Evolutionary conservation across 2,797 vertebrate species (phyloP).

Genomic region (Oreonectes daqikongensis): DNA sequence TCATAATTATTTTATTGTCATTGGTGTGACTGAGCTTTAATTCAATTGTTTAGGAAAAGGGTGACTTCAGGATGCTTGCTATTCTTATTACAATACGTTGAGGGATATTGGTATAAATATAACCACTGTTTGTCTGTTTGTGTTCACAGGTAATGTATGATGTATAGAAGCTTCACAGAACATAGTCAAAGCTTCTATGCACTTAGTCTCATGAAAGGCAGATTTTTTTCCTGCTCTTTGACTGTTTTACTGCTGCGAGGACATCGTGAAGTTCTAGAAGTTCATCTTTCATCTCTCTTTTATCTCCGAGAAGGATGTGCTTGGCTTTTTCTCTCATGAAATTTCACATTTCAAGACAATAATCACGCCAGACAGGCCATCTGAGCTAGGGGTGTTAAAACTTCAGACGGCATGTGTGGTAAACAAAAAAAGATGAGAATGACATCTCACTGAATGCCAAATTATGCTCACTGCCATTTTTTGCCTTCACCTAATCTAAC

Average conservation of each 20-base stretch:
- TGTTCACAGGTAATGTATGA: conserved; percentile 55
- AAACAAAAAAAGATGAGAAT: conserved; percentile 19
- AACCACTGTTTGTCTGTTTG: conserved; percentile 19
- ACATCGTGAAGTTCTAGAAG: not conserved
- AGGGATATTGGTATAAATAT: conserved; percentile 4
- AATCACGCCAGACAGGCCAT: conserved; percentile 7
- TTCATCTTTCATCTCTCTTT: conserved; percentile 37
- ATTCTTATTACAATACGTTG: not conserved
- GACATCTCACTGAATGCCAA: conserved; percentile 6
- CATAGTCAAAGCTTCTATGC: conserved; percentile 7
- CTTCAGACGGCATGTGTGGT: not conserved
- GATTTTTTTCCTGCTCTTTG: not conserved
- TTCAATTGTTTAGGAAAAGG: too few relatives aligned
- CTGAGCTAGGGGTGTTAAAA: conserved; percentile 1
- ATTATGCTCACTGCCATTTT: not conserved
- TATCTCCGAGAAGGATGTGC: conserved; percentile 6
- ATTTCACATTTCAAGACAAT: conserved; percentile 9
- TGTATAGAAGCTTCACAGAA: conserved; percentile 29
- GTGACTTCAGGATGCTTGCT: not conserved
- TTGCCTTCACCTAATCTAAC: not conserved
- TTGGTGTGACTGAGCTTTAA: too few relatives aligned
- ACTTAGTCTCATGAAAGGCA: conserved; percentile 9
- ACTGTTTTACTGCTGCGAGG: conserved; percentile 15
- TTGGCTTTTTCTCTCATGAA: not conserved
- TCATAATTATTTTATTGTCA: too few relatives aligned